Conservation (phyloP, 1,140 invertebrate genomes). For the Diuraphis noxia region DNA sequence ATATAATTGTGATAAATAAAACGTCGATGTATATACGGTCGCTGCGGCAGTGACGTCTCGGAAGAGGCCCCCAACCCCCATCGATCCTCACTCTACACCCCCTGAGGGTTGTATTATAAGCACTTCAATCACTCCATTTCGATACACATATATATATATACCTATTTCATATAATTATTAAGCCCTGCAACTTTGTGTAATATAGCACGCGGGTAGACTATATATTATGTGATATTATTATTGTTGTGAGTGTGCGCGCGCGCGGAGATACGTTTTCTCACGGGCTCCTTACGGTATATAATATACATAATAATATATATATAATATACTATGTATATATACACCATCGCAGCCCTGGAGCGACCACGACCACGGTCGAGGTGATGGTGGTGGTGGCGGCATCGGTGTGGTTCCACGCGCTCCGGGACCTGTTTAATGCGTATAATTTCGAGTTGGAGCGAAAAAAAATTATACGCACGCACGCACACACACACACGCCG, state of each 20-base stretch:
- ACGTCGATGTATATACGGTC: not conserved
- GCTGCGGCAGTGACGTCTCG: not conserved
- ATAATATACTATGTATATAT: not conserved
- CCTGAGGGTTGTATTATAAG: not conserved
- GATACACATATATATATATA: not conserved
- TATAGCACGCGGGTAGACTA: not conserved
- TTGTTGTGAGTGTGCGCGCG: not conserved
- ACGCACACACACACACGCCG: not conserved
- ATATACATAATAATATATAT: not conserved
- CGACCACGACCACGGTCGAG: conserved; percentile 17
- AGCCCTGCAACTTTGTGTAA: not conserved
- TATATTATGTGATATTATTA: not conserved
- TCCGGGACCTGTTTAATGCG: not conserved
- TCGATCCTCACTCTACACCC: not conserved
- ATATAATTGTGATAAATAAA: not conserved
- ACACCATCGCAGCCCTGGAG: not conserved
- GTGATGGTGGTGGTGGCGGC: not conserved
- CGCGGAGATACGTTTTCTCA: not conserved
- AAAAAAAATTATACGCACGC: not conserved
- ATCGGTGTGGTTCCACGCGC: not conserved
- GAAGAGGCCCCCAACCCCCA: not conserved
- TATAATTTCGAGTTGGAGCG: conserved; percentile 1
- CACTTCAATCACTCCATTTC: not conserved
- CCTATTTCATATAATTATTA: too few species aligned
- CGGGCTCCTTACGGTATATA: not conserved